Base-by-base conservation (phyloP, 2,797 vertebrate genomes). In the Martes flavigula region DNA sequence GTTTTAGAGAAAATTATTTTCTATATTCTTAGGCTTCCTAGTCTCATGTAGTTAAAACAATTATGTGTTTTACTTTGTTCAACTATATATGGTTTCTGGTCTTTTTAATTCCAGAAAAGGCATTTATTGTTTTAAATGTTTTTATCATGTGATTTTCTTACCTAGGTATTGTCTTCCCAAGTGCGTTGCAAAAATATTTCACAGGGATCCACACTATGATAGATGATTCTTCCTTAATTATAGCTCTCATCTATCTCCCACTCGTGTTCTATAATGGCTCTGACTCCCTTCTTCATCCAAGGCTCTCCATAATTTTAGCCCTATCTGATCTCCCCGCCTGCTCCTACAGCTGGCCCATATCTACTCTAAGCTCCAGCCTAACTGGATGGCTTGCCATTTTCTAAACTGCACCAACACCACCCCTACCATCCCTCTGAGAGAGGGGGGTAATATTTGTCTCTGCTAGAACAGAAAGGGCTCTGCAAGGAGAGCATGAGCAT, bases 1-100 rank as follows among this genome's bases (percentile, higher is more conserved):
- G 60, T 87, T 87, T 87, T 48, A 87, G n/a, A 77, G 73, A 72
- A 87, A 91, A 87, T 77, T 82, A 56, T 62, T n/a, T 96, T 90
- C 81, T 20, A 8, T 96, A 60, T 60, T 79, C 88, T 90, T 96
- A 87, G 15, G n/a, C 27, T 82, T 94, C 46, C 46, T 87, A 58
- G n/a, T 72, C 38, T 79, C 23, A 2, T 51, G 23, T 88, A 64
- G 72, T 73, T 87, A 90, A 72, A 86, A 72, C 46, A 72, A 90
- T 64, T 15, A 17, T 35, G 56, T 25, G 70, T 83, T 93, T 84
- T 66, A 82, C 7, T 93, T 95, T 73, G 40, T 70, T 86, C 70
- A 78, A 70, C 70, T 66, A 72, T 54, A 43, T 25, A 35, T 23
- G 15, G 48, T 54, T 87, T 81, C 23, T 78, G 23, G 32, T 86